A percentile compares a stretch with the other conserved stretches of the same genome.
These are phyloP conservation scores for Rynchops niger DNA, from an alignment of 2,113 vertebrate species.

Conservation along the genomic window DNA sequence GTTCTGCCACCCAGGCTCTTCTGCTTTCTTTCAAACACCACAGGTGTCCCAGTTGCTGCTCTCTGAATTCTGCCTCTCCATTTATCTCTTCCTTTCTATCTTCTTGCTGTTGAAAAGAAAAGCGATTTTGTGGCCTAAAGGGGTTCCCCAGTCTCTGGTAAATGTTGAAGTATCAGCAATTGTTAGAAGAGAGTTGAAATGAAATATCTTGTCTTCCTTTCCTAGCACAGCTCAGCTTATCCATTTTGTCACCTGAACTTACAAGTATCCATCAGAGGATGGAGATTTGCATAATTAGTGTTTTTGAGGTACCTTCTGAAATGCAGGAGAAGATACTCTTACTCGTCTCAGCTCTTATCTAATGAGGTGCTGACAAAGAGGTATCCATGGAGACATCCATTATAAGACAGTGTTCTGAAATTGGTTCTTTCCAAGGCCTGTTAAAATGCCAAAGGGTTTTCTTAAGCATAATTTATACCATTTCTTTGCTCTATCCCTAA, in stretches of 20 bases:
- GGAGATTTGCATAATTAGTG: slow-evolving; percentile 56
- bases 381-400: slow-evolving; percentile 66
- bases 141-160: not conserved
- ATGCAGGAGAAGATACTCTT: not conserved
- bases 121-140: not conserved
- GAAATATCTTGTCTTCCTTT: not conserved
- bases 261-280: not conserved
- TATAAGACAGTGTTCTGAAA: slow-evolving; percentile 21
- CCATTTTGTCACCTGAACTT: not conserved
- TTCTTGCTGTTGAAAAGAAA: not conserved
- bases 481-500: slow-evolving; percentile 9
- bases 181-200: not conserved
- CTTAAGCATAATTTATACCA: slow-evolving; percentile 15
- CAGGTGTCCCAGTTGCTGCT: not conserved
- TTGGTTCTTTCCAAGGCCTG: slow-evolving; percentile 16
- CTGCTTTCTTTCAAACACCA: not conserved
- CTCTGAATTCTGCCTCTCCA: not conserved
- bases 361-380: slow-evolving; percentile 47
- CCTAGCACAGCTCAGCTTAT: not conserved
- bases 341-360: slow-evolving; percentile 2
- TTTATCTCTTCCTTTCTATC: not conserved
- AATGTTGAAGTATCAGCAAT: not conserved
- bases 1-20: not conserved
- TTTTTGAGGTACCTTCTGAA: slow-evolving; percentile 34
- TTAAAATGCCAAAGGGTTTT: slow-evolving; percentile 48